phyloP scores from a whole-genome alignment of 1,140 invertebrate genomes.

The Matsumurasca onukii region DNA sequence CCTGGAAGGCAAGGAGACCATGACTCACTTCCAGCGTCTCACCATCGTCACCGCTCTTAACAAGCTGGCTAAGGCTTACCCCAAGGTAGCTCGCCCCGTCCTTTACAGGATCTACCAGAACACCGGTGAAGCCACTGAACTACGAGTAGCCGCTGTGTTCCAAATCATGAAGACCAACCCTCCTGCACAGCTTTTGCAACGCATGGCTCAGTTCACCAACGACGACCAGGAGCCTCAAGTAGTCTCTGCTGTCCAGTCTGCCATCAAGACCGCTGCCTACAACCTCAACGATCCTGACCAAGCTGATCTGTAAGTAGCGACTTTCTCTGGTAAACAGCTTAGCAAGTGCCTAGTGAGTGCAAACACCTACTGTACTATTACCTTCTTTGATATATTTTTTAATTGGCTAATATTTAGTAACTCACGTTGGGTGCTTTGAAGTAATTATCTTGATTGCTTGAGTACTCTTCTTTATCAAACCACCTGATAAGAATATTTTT shows the following conservation, averaged over 20 bases:
- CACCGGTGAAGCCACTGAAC: constrained; percentile 59
- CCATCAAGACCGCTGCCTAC: constrained; percentile 54
- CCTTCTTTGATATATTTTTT: neutral
- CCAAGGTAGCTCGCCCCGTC: constrained; percentile 54
- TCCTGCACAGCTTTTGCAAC: constrained; percentile 60
- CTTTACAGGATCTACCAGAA: constrained; percentile 67
- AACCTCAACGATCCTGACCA: constrained; percentile 39
- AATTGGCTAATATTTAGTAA: neutral
- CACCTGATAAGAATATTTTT: no score
- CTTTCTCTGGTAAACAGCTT: neutral
- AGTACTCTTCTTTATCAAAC: no score
- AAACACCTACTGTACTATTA: no score
- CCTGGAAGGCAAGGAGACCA: constrained; percentile 58
- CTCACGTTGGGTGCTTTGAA: neutral
- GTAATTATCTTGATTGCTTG: constrained; percentile 40
- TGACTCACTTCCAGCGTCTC: constrained; percentile 59
- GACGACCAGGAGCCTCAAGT: constrained; percentile 61
- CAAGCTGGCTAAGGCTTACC: constrained; percentile 51
- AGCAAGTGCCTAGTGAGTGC: neutral
- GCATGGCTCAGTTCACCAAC: constrained; percentile 66
- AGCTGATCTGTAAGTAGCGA: neutral
- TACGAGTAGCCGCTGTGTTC: constrained; percentile 62
- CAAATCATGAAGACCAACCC: constrained; percentile 59
- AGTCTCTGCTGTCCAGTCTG: constrained; percentile 58
- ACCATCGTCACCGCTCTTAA: constrained; percentile 59